A percentile compares a stretch with the other conserved stretches of the same genome.
These are phyloP conservation scores for Metacarcinus magister DNA, from an alignment of 2,888 invertebrate genomes.

Conservation along the genomic window DNA sequence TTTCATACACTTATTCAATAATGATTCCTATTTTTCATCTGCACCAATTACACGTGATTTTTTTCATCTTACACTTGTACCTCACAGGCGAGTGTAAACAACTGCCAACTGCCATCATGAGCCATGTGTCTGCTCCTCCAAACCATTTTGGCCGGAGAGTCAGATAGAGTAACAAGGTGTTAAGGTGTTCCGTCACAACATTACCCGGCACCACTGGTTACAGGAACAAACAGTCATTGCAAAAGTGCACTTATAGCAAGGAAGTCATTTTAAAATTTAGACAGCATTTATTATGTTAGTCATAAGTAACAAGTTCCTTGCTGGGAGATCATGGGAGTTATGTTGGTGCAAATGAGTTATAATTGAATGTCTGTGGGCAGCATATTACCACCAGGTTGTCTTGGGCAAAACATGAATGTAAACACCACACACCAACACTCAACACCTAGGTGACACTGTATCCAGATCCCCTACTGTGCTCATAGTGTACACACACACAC, in stretches of 20 bases:
- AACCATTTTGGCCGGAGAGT: background rate
- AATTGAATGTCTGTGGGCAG: too few species aligned
- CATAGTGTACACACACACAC: too few species aligned
- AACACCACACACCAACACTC: too few species aligned
- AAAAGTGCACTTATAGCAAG: background rate
- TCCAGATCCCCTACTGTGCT: too few species aligned
- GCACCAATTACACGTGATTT: too few species aligned
- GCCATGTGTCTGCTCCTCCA: background rate
- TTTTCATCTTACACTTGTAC: background rate
- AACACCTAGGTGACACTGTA: too few species aligned
- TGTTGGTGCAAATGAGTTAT: too few species aligned
- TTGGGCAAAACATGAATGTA: background rate
- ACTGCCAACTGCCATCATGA: background rate
- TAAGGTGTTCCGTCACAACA: background rate
- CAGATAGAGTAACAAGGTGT: background rate
- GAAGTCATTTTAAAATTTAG: too few species aligned
- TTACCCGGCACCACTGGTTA: background rate
- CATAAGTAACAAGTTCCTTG: too few species aligned
- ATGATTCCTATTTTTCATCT: background rate
- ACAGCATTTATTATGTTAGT: too few species aligned
- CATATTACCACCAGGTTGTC: too few species aligned
- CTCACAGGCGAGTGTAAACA: background rate
- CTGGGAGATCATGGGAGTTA: too few species aligned
- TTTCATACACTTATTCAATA: background rate
- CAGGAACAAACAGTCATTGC: background rate